Conservation (phyloP, 2,113 vertebrate species). For the Illadopsis cleaveri region DNA sequence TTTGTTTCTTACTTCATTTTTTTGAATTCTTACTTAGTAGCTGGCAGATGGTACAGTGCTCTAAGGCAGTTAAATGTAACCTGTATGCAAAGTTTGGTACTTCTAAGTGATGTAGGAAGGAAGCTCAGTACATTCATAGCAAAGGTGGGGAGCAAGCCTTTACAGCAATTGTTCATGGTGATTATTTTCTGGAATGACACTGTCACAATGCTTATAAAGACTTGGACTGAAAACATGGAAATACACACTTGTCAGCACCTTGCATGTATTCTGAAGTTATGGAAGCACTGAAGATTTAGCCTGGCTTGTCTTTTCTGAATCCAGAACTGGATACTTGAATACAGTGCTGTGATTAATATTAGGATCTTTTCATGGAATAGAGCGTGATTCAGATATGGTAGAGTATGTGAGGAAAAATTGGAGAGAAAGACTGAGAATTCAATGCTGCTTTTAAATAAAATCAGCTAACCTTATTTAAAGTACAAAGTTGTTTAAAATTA, state of each 20-base stretch:
- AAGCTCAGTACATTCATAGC: constrained; percentile 89
- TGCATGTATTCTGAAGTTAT: constrained; percentile 96
- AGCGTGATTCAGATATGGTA: constrained; percentile 91
- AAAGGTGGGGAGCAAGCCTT: constrained; percentile 90
- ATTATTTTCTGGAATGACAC: constrained; percentile 93
- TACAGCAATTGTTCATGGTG: constrained; percentile 88
- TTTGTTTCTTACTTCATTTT: not conserved
- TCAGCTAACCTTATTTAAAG: not conserved
- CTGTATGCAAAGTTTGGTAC: not conserved
- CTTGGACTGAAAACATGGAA: constrained; percentile 94
- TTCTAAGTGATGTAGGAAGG: constrained; percentile 71
- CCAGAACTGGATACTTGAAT: constrained; percentile 92
- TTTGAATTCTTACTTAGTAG: not conserved
- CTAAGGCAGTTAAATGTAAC: not conserved
- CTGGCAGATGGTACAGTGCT: not conserved
- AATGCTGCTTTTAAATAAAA: not conserved
- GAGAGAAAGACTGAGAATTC: constrained; percentile 66
- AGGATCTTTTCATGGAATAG: constrained; percentile 91
- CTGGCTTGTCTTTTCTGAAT: constrained; percentile 92
- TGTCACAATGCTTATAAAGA: constrained; percentile 93
- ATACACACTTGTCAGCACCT: constrained; percentile 90
- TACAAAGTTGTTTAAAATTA: not conserved
- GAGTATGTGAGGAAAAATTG: constrained; percentile 92
- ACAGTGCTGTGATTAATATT: constrained; percentile 93
- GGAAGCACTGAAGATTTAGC: constrained; percentile 91